Evolutionary conservation across 2,888 invertebrate species (phyloP), one percentile per base, ranked within the genome.

Genomic region (Apotomis capreana): DNA sequence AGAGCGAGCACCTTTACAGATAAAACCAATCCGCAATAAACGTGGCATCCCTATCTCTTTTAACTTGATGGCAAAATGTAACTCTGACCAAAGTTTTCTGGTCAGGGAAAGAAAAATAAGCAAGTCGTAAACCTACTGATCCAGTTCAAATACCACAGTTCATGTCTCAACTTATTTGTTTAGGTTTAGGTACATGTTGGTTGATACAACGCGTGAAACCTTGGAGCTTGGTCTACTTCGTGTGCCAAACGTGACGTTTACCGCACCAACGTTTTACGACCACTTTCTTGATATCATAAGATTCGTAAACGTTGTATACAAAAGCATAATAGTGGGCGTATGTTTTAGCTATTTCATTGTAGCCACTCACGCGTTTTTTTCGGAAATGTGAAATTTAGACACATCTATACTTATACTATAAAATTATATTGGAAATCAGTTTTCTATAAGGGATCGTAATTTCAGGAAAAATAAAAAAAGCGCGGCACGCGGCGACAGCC

Each of bases 111-210:
- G 70, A 79, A 76, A 74, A 81, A 80, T 79, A 82, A 81, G 73
- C 78, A 75, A 64, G 15, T 44, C 69, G 72, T 84, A 83, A 84
- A 84, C 81, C 84, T 76, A 82, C 75, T 82, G 69, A 77, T 78
- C 81, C 77, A 71, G 74, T 78, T 81, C 74, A 67, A 81, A 81
- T 76, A 79, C 77, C 79, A 70, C 74, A 77, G 73, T 78, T 77
- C 75, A 76, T 74, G 78, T 76, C 69, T 70, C 70, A 74, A 77
- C 70, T 77, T 77, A 80, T 80, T 78, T 80, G 80, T 83, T 80
- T 80, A 78, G 57, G 63, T 68, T 63, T 68, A n/a, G n/a, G n/a
- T n/a, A 36, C 68, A 74, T 77, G 76, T 77, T 76, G 75, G 74
- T 74, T 58, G 62, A 63, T 71, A 72, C 54, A 68, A 72, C 74